phyloP scores from a whole-genome alignment of 2,888 invertebrate genomes.

The Taenaris catops region DNA sequence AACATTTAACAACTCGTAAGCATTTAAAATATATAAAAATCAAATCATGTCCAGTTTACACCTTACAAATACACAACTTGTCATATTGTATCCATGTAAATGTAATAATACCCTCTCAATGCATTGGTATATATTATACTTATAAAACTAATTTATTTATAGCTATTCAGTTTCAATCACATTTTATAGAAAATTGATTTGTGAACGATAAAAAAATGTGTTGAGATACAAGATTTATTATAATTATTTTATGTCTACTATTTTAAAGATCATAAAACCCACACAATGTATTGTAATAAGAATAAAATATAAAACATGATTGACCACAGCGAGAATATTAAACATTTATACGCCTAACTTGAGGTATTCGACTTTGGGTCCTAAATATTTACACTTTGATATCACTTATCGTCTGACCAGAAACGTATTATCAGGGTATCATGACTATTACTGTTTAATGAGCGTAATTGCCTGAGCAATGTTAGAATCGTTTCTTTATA shows the following conservation, averaged over 20 bases:
- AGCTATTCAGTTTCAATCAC: neutral
- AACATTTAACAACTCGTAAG: too few species aligned
- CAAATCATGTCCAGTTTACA: too few species aligned
- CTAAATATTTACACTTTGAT: neutral
- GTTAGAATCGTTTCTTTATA: too few species aligned
- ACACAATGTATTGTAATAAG: conserved; percentile 2
- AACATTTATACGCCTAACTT: conserved; percentile 8
- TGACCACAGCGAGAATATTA: conserved; percentile 4
- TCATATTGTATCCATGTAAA: neutral
- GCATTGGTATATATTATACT: neutral
- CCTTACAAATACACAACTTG: neutral
- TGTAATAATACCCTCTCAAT: neutral
- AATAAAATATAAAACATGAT: conserved; percentile 8
- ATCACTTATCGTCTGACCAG: too few species aligned
- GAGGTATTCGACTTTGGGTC: conserved; percentile 12
- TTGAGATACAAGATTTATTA: neutral
- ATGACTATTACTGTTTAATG: too few species aligned
- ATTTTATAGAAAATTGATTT: conserved; percentile 1
- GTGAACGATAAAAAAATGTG: conserved; percentile 1
- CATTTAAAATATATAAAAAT: too few species aligned
- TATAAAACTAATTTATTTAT: conserved; percentile 1
- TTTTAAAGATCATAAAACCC: conserved; percentile 2
- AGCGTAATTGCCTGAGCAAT: too few species aligned
- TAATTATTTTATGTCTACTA: too few species aligned
- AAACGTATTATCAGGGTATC: too few species aligned